Evolutionary conservation across 2,113 vertebrate species (phyloP), one percentile per base, ranked within the genome.

Genomic region (Lethenteron reissneri): DNA sequence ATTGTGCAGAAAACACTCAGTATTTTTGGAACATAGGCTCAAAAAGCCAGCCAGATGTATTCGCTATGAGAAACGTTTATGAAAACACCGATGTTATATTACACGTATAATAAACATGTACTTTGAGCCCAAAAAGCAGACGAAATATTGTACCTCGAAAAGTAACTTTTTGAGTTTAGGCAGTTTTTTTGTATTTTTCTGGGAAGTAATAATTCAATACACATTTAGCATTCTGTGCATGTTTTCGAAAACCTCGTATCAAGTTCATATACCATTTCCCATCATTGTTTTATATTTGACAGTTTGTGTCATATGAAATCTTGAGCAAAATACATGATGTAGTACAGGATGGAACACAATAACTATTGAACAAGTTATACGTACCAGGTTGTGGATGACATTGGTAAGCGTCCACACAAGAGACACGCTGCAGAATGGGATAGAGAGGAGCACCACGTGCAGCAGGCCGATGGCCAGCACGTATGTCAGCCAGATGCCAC

Each of bases 401-500:
- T 96, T 97, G 14, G 94, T 97, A 74, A 97, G 81, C 58, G 94
- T 97, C 91, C 94, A 97, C 59, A 91, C 92, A 3, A 97, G 81
- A 2, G 91, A 85, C 73, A 97, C 91, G 21, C 87, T 97, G 78
- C 90, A 95, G 88, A 97, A 92, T 58, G 92, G 94, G 75, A 97
- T 95, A 81, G 92, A 97, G 76, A 97, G 78, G 76, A 97, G 84
- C 74, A 97, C 89, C n/a, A 96, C 85, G 80, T 97, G 94, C 78
- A 97, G 90, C 74, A 92, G 83, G 75, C 88, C 88, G 9, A 97
- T 90, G 70, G 90, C 94, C 0, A 97, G 79, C 0, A 88, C 83
- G 1, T 97, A 97, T 0, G 91, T 96, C 79, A 97, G 84, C 94
- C 94, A 97, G 84, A 97, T 95, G 72, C 92, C 94, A 70, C 92